Evolutionary conservation across 2,888 invertebrate species (phyloP).

Genomic region (Abscondita cerata): DNA sequence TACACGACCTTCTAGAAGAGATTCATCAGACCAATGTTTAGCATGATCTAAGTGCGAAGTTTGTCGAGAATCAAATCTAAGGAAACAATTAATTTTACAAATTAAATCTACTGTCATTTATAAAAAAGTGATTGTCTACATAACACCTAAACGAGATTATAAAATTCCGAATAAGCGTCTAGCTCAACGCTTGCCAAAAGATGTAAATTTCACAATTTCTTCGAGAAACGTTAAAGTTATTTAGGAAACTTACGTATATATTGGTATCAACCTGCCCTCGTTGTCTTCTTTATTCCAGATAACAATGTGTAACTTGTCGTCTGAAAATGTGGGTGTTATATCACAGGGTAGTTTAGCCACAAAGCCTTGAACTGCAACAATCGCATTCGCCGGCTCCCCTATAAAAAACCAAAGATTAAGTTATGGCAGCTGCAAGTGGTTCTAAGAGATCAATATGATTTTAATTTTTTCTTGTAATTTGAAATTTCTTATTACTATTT

Average conservation of each 20-base stretch:
- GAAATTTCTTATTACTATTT: too few species aligned
- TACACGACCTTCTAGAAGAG: constrained; percentile 75
- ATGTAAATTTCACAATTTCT: too few species aligned
- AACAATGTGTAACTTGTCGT: constrained; percentile 67
- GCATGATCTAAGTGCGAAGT: constrained; percentile 72
- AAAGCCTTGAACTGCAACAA: constrained; percentile 66
- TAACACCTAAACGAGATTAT: too few species aligned
- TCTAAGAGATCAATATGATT: not conserved
- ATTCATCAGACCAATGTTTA: constrained; percentile 82
- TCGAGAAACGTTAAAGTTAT: too few species aligned
- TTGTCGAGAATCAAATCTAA: constrained; percentile 77
- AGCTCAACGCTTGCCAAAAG: too few species aligned
- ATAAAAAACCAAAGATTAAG: constrained; percentile 39
- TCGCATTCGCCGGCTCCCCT: constrained; percentile 52
- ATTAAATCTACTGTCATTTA: too few species aligned
- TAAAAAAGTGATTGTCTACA: too few species aligned
- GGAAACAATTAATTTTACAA: not conserved
- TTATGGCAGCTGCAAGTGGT: constrained; percentile 3
- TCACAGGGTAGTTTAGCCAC: constrained; percentile 68
- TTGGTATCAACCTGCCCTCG: constrained; percentile 61
- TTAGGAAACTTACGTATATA: constrained; percentile 64
- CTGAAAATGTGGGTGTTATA: constrained; percentile 63
- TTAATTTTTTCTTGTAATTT: too few species aligned
- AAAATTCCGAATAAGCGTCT: not conserved
- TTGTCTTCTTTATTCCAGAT: constrained; percentile 69